Evolutionary conservation across 2,888 invertebrate species (phyloP).

Genomic region (Conomelus anceps): DNA sequence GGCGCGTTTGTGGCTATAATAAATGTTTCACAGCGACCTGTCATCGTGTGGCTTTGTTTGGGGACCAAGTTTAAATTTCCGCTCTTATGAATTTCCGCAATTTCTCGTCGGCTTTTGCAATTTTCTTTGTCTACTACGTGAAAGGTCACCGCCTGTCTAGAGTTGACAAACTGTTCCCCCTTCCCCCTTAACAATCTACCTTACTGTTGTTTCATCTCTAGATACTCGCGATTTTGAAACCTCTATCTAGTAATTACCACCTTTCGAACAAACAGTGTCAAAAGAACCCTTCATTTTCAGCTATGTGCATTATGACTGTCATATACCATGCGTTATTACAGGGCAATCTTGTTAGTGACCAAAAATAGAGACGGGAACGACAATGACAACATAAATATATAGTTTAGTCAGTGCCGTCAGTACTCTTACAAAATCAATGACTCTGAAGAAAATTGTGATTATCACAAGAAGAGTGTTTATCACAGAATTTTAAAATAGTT

Average conservation of each 20-base stretch:
- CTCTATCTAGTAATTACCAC: background rate
- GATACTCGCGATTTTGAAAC: background rate
- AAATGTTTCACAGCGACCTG: background rate
- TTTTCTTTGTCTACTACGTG: background rate
- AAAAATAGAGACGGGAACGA: too few species aligned
- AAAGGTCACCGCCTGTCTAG: background rate
- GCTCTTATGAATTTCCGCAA: background rate
- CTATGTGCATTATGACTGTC: background rate
- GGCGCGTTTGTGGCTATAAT: background rate
- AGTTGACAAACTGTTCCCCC: background rate
- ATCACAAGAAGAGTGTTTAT: too few species aligned
- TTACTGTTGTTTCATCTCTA: background rate
- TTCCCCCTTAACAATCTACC: background rate
- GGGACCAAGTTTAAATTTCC: background rate
- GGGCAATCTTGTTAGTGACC: background rate
- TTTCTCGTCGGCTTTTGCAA: background rate
- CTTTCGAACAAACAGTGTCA: too few species aligned
- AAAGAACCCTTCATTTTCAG: background rate
- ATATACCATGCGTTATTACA: background rate
- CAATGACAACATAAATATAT: too few species aligned
- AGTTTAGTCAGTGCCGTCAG: too few species aligned
- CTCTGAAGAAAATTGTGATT: too few species aligned
- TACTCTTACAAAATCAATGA: too few species aligned
- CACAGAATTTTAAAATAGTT: too few species aligned
- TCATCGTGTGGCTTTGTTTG: background rate